These are phyloP conservation scores for Alouatta palliata DNA, from an alignment of 2,113 vertebrate genomes.

Conservation along the genomic window DNA sequence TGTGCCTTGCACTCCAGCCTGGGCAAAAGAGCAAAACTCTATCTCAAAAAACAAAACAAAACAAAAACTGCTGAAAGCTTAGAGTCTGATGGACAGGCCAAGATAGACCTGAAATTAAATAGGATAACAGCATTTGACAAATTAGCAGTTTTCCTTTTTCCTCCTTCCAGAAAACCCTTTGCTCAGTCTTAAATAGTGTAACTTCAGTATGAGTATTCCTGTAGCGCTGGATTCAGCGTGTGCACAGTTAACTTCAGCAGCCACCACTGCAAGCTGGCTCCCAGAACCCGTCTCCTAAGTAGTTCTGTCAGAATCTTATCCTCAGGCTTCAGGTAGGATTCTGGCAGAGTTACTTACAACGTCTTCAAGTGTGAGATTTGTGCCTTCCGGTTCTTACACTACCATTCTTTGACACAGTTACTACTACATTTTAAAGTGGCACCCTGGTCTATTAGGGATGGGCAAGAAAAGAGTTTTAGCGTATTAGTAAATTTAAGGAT, in stretches of 20 bases:
- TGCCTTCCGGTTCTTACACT: not conserved
- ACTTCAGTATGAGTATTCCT: not conserved
- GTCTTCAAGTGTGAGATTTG: not conserved
- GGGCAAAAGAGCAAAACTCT: too few relatives aligned
- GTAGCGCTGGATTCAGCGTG: not conserved
- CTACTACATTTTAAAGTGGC: not conserved
- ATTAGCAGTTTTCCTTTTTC: not conserved
- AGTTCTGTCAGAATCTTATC: not conserved
- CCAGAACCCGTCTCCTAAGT: not conserved
- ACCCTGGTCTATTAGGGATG: not conserved
- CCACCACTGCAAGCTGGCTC: not conserved
- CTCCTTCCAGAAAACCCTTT: not conserved
- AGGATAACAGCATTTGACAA: not conserved
- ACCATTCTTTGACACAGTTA: not conserved
- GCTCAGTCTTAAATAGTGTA: not conserved
- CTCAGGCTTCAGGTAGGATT: not conserved
- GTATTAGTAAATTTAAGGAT: not conserved
- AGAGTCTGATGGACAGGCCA: not conserved
- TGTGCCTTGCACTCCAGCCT: too few relatives aligned
- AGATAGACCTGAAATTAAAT: not conserved
- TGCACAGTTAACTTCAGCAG: not conserved
- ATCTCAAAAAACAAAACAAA: too few relatives aligned
- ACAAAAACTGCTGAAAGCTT: not conserved
- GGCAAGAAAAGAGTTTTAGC: not conserved
- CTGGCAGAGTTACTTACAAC: not conserved